These are phyloP conservation scores for Eilema caniola DNA, from an alignment of 2,888 invertebrate genomes.

Conservation along the genomic window DNA sequence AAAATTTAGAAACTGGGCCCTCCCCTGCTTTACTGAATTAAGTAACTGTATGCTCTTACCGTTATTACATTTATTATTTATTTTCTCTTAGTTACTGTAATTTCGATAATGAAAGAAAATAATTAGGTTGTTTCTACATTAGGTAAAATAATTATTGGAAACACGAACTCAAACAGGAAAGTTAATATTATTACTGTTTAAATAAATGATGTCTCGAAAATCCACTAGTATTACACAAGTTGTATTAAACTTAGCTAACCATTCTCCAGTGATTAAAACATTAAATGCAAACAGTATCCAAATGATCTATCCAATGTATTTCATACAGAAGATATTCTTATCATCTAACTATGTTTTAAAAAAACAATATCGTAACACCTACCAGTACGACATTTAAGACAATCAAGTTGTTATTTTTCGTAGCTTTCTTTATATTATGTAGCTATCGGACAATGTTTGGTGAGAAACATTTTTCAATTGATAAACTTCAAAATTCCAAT, in stretches of 20 bases:
- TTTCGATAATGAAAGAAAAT: not conserved
- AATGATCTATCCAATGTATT: slow-evolving; percentile 6
- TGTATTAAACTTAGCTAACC: not conserved
- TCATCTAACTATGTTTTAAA: slow-evolving; percentile 2
- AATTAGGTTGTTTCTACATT: no score
- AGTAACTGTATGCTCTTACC: not conserved
- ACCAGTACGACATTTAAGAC: not conserved
- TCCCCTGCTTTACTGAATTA: not conserved
- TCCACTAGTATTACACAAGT: not conserved
- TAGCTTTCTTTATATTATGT: not conserved
- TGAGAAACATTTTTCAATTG: not conserved
- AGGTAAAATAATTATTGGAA: no score
- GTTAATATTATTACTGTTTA: no score
- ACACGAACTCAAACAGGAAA: no score
- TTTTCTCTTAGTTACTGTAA: not conserved
- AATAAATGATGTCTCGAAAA: not conserved
- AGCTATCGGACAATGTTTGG: not conserved
- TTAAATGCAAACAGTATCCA: not conserved
- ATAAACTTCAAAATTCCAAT: not conserved
- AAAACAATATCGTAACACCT: not conserved
- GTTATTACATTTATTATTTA: not conserved
- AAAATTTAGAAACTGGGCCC: no score
- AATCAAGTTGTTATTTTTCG: not conserved
- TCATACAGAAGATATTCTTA: not conserved
- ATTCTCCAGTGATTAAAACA: not conserved